Evolutionary conservation across 2,113 vertebrate genomes (phyloP), one percentile per base, ranked within the genome.

Genomic region (Mesocricetus auratus): DNA sequence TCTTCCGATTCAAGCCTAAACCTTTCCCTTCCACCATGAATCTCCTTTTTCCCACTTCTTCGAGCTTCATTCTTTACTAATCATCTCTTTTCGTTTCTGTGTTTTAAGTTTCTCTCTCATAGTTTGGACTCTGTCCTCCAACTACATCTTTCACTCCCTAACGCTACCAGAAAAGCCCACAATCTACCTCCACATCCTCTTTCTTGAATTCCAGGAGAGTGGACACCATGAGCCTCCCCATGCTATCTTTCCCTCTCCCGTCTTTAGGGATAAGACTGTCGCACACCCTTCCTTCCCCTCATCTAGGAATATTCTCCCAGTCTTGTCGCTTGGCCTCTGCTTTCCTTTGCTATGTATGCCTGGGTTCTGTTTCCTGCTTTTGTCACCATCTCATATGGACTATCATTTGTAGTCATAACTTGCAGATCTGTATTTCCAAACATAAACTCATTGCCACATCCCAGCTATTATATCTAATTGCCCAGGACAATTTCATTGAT

Each of bases 61-160:
- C 45, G 6, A 47, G 45, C 1, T 95, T 87, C 36, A 56, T 77
- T 83, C 26, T 88, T 71, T 45, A 79, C 45, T 56, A 50, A 73
- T 47, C 64, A 47, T 75, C 45, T 39, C 45, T 45, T 91, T 77
- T 73, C 6, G 0, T 13, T 82, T 88, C 69, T 85, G 33, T 39
- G 78, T 85, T 91, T 85, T 71, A 42, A 79, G 69, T 17, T 62
- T 83, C 60, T 93, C 83, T 24, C 24, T 71, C 26, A 24, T 13
- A 56, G 16, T 31, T 58, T 83, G 66, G 7, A 13, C 69, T 88
- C 68, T 82, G 75, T 47, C 31, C 16, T 94, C 53, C 66, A 85
- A 58, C 81, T 39, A 47, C 6, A 45, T 56, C 83, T 77, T 56
- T 83, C 62, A 36, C 12, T 77, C 88, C 69, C 75, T 50, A 69